Evolutionary conservation across 1,140 invertebrate species (phyloP).

Genomic region (Drosophila punjabiensis): DNA sequence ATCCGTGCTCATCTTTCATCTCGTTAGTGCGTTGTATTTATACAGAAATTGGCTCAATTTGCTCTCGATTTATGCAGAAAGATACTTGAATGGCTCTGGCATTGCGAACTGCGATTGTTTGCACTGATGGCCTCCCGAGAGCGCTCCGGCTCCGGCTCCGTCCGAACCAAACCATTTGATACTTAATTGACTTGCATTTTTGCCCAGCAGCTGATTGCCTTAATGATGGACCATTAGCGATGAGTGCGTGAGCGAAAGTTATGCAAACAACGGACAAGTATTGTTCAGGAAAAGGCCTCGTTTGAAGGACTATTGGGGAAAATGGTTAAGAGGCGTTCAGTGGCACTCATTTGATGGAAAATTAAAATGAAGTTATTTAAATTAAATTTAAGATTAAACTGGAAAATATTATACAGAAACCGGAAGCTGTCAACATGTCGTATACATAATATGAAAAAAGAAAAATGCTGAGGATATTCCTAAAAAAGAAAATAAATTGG

Average conservation of each 20-base stretch:
- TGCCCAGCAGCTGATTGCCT: slow-evolving; percentile 50
- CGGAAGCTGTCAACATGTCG: background rate
- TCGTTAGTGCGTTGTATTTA: slow-evolving; percentile 81
- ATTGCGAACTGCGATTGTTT: slow-evolving; percentile 70
- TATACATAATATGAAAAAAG: background rate
- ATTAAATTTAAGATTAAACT: background rate
- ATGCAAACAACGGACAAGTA: slow-evolving; percentile 19
- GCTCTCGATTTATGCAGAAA: slow-evolving; percentile 79
- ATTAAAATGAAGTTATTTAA: background rate
- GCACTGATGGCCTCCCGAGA: slow-evolving; percentile 55
- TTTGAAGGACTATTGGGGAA: slow-evolving; percentile 8
- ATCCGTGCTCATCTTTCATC: slow-evolving; percentile 61
- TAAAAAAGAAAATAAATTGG: background rate
- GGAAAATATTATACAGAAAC: background rate
- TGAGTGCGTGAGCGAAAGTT: slow-evolving; percentile 45
- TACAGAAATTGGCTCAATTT: slow-evolving; percentile 82
- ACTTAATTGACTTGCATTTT: slow-evolving; percentile 82
- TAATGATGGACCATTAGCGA: slow-evolving; percentile 61
- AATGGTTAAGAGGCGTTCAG: background rate
- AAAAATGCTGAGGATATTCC: background rate
- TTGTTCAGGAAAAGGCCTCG: slow-evolving; percentile 13
- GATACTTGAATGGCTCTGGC: slow-evolving; percentile 68
- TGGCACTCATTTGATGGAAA: background rate
- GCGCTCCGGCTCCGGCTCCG: background rate
- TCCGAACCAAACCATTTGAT: slow-evolving; percentile 65